These are phyloP conservation scores for Acrossocheilus fasciatus DNA, from an alignment of 2,797 vertebrate genomes.

Conservation along the genomic window DNA sequence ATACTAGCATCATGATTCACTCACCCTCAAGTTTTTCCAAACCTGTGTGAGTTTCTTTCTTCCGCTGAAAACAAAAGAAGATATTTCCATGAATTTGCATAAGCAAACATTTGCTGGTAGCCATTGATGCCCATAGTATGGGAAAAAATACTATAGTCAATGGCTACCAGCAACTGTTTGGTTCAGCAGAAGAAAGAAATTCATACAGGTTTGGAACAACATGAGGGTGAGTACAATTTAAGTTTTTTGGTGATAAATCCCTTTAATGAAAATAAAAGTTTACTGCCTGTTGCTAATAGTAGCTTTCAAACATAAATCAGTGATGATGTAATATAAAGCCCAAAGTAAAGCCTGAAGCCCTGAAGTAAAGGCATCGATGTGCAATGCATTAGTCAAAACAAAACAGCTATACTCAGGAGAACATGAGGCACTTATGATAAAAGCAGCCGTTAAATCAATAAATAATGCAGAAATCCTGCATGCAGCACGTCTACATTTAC, in stretches of 20 bases:
- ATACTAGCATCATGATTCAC: too few species aligned
- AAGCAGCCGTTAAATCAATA: constrained; percentile 57
- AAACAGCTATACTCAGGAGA: constrained; percentile 36
- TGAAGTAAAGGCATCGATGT: not conserved
- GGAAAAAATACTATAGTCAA: not conserved
- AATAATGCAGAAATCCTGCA: constrained; percentile 51
- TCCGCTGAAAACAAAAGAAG: too few species aligned
- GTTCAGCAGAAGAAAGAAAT: not conserved
- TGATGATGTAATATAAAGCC: not conserved
- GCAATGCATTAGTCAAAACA: constrained; percentile 46
- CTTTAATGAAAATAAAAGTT: not conserved
- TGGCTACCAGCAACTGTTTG: not conserved
- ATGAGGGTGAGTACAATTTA: not conserved
- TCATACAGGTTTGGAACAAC: not conserved
- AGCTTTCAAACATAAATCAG: not conserved
- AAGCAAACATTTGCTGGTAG: too few species aligned
- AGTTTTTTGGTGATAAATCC: not conserved
- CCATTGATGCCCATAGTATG: not conserved
- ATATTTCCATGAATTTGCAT: too few species aligned
- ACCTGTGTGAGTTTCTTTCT: not conserved
- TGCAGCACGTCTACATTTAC: constrained; percentile 24
- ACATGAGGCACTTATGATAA: constrained; percentile 49
- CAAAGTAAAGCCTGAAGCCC: constrained; percentile 12
- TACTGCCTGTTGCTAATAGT: not conserved
- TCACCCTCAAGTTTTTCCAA: not conserved